Evolutionary conservation across 1,140 invertebrate genomes (phyloP).

Genomic region (Drosophila sturtevanti): DNA sequence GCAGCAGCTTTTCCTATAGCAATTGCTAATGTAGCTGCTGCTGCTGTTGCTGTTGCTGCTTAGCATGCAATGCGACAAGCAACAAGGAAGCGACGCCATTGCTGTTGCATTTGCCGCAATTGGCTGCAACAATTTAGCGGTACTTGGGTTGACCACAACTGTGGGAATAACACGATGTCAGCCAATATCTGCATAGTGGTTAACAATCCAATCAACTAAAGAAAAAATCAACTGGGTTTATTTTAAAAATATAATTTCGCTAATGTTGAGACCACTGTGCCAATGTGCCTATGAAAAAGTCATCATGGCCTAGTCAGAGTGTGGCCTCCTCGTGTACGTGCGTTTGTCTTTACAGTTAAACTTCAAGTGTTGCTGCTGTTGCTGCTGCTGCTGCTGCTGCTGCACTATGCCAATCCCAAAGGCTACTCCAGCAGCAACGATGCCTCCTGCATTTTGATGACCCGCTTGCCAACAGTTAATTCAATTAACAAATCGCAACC

Average conservation of each 20-base stretch:
- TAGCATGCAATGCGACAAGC: slow-evolving; percentile 70
- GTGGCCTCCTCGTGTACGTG: slow-evolving; percentile 52
- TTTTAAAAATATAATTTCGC: background rate
- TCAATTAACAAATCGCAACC: slow-evolving; percentile 77
- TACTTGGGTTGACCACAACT: slow-evolving; percentile 64
- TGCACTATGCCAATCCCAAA: slow-evolving; percentile 34
- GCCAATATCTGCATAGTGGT: slow-evolving; percentile 40
- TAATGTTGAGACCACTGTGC: background rate
- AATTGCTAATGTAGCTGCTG: slow-evolving; percentile 47
- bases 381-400: slow-evolving; percentile 30
- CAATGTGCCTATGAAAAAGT: background rate
- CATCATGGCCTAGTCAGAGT: slow-evolving; percentile 34
- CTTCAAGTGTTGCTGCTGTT: slow-evolving; percentile 31
- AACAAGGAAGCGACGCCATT: slow-evolving; percentile 53
- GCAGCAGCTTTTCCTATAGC: slow-evolving; percentile 35
- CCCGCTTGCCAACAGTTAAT: slow-evolving; percentile 70
- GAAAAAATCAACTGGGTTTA: no score
- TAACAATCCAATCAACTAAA: background rate
- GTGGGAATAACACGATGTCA: slow-evolving; percentile 64
- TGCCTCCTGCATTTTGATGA: slow-evolving; percentile 72
- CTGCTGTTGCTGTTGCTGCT: slow-evolving; percentile 31
- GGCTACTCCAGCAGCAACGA: slow-evolving; percentile 18
- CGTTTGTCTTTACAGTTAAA: slow-evolving; percentile 74
- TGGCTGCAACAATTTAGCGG: slow-evolving; percentile 73
- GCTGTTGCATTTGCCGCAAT: slow-evolving; percentile 29